Evolutionary conservation across 2,797 vertebrate species (phyloP), one percentile per base, ranked within the genome.

Genomic region (Sarcoramphus papa): DNA sequence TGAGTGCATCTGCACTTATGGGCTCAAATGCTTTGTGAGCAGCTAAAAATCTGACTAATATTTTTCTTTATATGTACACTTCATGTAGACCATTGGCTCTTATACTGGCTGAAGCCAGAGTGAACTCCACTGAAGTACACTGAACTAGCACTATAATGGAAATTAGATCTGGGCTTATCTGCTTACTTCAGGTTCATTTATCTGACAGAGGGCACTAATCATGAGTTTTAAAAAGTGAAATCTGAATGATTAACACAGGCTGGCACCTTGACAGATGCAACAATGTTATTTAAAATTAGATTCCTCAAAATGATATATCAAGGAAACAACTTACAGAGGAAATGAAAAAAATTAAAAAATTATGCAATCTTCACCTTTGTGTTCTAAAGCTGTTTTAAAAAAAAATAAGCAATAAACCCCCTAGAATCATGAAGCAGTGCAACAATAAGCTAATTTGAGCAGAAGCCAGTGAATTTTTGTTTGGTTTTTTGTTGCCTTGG

Each of bases 141-240:
- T 2, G 50, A 51, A 60, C 7, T 21, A 79, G 40, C 12, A 14
- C 12, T 30, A 2, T 3, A 74, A 60, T 0, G 0, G 2, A 68
- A 87, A 79, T 67, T 8, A 57, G 10, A 51, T 4, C 41, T 40
- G 24, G 35, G 48, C 47, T 78, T 43, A 19, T 45, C 56, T 63
- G 28, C 56, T 75, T 43, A 35, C 25, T 17, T 18, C 50, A 41
- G 27, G 13, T 19, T 54, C 35, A 24, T 51, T 78, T 72, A 43
- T 57, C 54, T 59, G 67, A 47, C n/a, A 43, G 16, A 77, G 18
- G 24, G 24, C 33, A 70, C 30, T 54, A 33, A 67, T 41, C 16
- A 63, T 35, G 14, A 30, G 27, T 31, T 85, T 83, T 59, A 40
- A 35, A 51, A 73, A 65, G 16, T 2, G 4, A 89, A 82, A 86